Conservation (phyloP, 2,113 vertebrate species). For the Gnathochromis pfefferi region DNA sequence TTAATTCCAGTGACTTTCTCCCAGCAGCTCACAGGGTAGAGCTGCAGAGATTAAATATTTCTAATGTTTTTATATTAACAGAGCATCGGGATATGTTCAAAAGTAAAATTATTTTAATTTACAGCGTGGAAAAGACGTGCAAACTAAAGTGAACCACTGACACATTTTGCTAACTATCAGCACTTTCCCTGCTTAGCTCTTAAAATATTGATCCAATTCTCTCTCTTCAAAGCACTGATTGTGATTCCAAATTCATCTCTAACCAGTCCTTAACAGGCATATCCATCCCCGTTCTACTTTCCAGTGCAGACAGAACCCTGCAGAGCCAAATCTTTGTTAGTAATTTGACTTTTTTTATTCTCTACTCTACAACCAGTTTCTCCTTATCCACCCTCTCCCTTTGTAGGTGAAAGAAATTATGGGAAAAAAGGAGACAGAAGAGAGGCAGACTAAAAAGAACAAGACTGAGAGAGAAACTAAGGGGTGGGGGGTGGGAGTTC, state of each 20-base stretch:
- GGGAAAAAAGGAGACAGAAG: background rate
- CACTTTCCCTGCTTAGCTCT: background rate
- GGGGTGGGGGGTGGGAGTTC: background rate
- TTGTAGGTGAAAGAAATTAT: conserved; percentile 26
- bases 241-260: conserved; percentile 3
- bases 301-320: background rate
- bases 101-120: background rate
- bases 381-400: background rate
- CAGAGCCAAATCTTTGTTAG: background rate
- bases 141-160: background rate
- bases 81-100: background rate
- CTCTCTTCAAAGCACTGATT: background rate
- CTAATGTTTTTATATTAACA: background rate
- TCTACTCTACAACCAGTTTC: background rate
- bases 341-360: conserved; percentile 15
- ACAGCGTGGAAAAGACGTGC: background rate
- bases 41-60: background rate
- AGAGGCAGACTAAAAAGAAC: background rate
- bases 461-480: background rate
- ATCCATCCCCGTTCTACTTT: conserved; percentile 1
- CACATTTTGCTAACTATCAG: background rate
- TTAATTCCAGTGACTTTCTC: background rate
- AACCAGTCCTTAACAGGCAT: background rate
- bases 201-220: conserved; percentile 38
- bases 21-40: background rate